phyloP scores from a whole-genome alignment of 1,140 invertebrate species.

The Drosophila subobscura region DNA sequence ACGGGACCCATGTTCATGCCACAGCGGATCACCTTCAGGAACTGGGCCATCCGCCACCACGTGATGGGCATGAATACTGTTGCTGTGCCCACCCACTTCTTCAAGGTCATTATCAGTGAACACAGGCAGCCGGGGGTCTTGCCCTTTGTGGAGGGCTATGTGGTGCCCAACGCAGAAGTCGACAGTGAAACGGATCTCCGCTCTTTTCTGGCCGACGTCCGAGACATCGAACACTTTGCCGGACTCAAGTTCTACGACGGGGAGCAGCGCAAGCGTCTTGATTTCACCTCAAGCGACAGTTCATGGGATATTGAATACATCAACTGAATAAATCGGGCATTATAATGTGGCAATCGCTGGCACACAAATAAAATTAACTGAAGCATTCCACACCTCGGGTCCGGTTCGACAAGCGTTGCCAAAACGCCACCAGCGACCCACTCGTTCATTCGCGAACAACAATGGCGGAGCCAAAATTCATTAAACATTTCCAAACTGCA shows the following conservation, averaged over 20 bases:
- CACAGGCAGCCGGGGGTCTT: conserved; percentile 84
- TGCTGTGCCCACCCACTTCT: conserved; percentile 99
- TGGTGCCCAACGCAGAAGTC: conserved; percentile 95
- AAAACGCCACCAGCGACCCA: background rate
- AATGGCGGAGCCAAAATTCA: conserved; percentile 56
- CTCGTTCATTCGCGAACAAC: conserved; percentile 5
- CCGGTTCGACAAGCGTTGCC: background rate
- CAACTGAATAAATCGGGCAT: too few relatives aligned
- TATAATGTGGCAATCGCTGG: too few relatives aligned
- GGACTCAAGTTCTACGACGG: conserved; percentile 96
- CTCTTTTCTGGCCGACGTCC: conserved; percentile 92
- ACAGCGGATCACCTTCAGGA: conserved; percentile 92
- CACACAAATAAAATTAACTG: too few relatives aligned
- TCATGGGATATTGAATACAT: too few relatives aligned
- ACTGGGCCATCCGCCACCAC: conserved; percentile 96
- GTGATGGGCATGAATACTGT: conserved; percentile 97
- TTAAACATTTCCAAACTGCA: conserved; percentile 61
- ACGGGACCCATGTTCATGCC: conserved; percentile 98
- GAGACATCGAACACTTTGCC: conserved; percentile 94
- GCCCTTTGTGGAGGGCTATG: conserved; percentile 94
- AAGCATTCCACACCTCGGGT: too few relatives aligned
- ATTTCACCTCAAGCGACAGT: too few relatives aligned
- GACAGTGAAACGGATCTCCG: conserved; percentile 89
- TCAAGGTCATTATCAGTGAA: conserved; percentile 95
- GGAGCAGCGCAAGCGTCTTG: conserved; percentile 71